A percentile compares a stretch with the other conserved stretches of the same genome.
These are phyloP conservation scores for Aleiodes alternator DNA, from an alignment of 2,888 invertebrate genomes.

Conservation along the genomic window DNA sequence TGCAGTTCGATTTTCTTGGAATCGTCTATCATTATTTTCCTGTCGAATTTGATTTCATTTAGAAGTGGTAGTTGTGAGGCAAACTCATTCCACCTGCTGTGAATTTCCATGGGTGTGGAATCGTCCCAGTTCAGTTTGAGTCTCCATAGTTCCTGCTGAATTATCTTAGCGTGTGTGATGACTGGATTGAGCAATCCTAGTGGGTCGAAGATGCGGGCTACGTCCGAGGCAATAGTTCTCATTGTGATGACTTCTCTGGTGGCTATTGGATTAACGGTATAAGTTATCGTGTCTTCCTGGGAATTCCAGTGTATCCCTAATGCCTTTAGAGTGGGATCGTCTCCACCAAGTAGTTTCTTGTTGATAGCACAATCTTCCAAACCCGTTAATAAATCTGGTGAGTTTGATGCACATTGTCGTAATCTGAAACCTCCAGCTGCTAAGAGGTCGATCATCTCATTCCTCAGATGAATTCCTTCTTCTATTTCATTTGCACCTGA, in stretches of 20 bases:
- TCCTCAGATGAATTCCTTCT: slow-evolving; percentile 46
- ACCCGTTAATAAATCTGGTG: slow-evolving; percentile 29
- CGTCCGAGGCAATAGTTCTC: slow-evolving; percentile 52
- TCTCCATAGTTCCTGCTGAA: slow-evolving; percentile 57
- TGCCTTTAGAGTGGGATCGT: slow-evolving; percentile 41
- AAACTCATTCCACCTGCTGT: slow-evolving; percentile 50
- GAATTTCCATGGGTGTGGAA: slow-evolving; percentile 49
- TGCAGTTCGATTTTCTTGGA: slow-evolving; percentile 50
- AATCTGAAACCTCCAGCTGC: slow-evolving; percentile 45
- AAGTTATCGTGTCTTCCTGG: slow-evolving; percentile 38
- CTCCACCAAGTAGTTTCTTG: slow-evolving; percentile 16
- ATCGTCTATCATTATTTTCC: slow-evolving; percentile 44
- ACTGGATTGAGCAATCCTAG: too few relatives aligned
- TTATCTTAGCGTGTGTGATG: slow-evolving; percentile 53
- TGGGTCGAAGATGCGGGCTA: too few relatives aligned
- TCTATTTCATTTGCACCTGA: slow-evolving; percentile 49
- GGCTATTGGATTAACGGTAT: slow-evolving; percentile 35
- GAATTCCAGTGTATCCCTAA: slow-evolving; percentile 51
- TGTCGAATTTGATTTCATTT: slow-evolving; percentile 46
- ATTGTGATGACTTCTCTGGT: slow-evolving; percentile 42
- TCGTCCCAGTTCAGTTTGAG: slow-evolving; percentile 57
- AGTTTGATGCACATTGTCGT: slow-evolving; percentile 56
- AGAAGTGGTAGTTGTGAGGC: slow-evolving; percentile 43
- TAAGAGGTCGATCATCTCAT: slow-evolving; percentile 40
- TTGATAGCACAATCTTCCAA: slow-evolving; percentile 39